Percentiles rank a stretch among this genome's conserved stretches.
Evolutionary conservation across 2,797 vertebrate species (phyloP).

Genomic region (Chromobotia macracanthus): DNA sequence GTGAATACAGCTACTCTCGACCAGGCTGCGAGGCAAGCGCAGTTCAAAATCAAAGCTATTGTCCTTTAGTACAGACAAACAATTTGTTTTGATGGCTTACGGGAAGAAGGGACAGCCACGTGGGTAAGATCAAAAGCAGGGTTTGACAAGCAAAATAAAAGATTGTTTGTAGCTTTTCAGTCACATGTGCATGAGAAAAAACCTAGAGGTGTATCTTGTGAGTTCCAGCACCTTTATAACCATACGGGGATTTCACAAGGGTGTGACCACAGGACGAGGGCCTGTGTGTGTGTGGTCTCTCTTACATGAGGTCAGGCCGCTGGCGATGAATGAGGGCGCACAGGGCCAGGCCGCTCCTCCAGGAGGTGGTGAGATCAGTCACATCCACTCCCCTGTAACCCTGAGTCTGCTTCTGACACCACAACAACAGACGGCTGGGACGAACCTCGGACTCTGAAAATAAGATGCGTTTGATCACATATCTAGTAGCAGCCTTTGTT

Average conservation of each 20-base stretch:
- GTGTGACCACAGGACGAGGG: neutral
- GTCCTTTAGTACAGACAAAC: slow-evolving; percentile 13
- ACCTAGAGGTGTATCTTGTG: neutral
- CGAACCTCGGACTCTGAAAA: slow-evolving; percentile 85
- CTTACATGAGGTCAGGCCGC: slow-evolving; percentile 92
- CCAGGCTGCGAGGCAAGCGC: neutral
- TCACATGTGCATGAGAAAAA: neutral
- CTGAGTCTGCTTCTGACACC: slow-evolving; percentile 93
- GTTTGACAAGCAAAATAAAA: neutral
- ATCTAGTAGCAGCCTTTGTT: no score
- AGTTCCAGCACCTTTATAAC: neutral
- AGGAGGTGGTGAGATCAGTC: slow-evolving; percentile 88
- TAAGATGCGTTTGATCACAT: neutral
- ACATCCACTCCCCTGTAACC: slow-evolving; percentile 85
- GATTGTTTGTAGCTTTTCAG: slow-evolving; percentile 1
- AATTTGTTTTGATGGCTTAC: slow-evolving; percentile 14
- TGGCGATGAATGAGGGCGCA: slow-evolving; percentile 94
- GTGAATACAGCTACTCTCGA: neutral
- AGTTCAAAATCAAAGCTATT: slow-evolving; percentile 1
- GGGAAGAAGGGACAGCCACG: neutral
- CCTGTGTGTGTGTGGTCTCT: slow-evolving; percentile 3
- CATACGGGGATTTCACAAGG: neutral
- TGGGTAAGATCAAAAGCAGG: slow-evolving; percentile 9
- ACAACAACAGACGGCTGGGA: slow-evolving; percentile 87
- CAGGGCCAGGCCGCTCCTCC: slow-evolving; percentile 90